Base-by-base conservation (phyloP, 1,140 invertebrate species). In the Drosophila arizonae region DNA sequence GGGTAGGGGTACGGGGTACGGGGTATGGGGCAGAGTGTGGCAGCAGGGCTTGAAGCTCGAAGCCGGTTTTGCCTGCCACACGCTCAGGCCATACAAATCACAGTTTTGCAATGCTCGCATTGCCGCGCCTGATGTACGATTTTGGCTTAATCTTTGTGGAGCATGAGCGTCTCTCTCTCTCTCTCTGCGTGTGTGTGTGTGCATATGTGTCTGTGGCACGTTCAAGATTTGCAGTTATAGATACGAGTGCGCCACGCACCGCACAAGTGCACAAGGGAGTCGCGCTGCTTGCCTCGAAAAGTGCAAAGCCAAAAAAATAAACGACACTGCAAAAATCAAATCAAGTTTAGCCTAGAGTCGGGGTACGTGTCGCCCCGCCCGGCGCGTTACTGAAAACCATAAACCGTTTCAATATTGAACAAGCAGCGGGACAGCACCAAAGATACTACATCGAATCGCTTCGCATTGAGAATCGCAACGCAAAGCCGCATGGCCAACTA, bases 211-310 rank as follows among this genome's bases (percentile, higher is more conserved):
- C 51, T 67, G 72, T 54, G 79, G 84, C 84, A 88, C 76, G 84
- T 88, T 88, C 80, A 69, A 88, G 84, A 88, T 88, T 88, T 88
- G 79, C 84, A 88, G 84, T 88, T 88, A 88, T 72, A 88, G 84
- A 88, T 88, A 87, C 71, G 57, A 68, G 64, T 84, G 52, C 70
- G 79, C 80, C 79, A 88, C 84, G 84, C 84, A 84, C 70, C 67
- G 82, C 60, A 86, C 82, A 86, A 86, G 82, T 86, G 81, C 81
- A 63, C 69, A 70, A 85, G 60, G 79, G 67, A 81, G 58, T 51
- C 39, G 13, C 52, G 43, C 48, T 33, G 60, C 46, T 54, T 64
- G 68, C 68, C 68, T 65, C 64, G 61, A 84, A 75, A 75, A 78
- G 79, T 72, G 63, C 69, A 81, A 33, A 62, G 39, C 41, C 41